Evolutionary conservation across 1,140 invertebrate species (phyloP), one percentile per base, ranked within the genome.

Genomic region (Calliopsis andreniformis): DNA sequence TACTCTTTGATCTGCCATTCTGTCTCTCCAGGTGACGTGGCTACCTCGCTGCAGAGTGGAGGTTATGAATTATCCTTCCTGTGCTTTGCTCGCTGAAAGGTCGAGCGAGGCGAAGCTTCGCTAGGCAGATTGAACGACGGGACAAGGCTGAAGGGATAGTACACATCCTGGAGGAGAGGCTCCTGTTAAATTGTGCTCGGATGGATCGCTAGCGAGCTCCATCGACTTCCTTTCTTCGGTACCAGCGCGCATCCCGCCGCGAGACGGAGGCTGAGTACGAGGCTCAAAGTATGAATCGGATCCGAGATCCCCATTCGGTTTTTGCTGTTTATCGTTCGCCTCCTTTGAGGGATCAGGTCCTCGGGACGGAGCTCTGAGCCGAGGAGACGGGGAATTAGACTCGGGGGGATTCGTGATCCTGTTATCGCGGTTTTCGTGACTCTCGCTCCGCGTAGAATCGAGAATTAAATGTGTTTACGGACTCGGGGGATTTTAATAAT

Each of bases 1-100:
- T 30, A 25, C 62, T 70, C 84, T 87, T 87, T 87, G 86, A 87
- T 87, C 79, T 87, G 30, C 39, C 67, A 87, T 87, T 87, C 86
- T 63, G 76, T 87, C 77, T 87, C 78, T 45, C 12, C 58, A 28
- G 59, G 28, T 72, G 63, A 69, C 66, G 30, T 53, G 53, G 45
- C 51, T 58, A 28, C 28, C 28, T 3, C 53, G 32, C 42, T 25
- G 45, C n/a, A 3, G n/a, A 3, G 20, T 2, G 7, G n/a, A 39
- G 80, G 72, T 82, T 81, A 82, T 81, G 80, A 82, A 76, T 82
- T 77, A 82, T 81, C 80, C 45, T 61, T 7, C 61, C 39, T 12
- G 61, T 45, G 47, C 58, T 56, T 76, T 56, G 39, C 10, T 56
- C 43, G 62, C 16, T 32, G 35, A 61, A 76, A 35, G 55, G 12